Evolutionary conservation across 2,113 vertebrate genomes (phyloP).

Genomic region (Noctilio leporinus): DNA sequence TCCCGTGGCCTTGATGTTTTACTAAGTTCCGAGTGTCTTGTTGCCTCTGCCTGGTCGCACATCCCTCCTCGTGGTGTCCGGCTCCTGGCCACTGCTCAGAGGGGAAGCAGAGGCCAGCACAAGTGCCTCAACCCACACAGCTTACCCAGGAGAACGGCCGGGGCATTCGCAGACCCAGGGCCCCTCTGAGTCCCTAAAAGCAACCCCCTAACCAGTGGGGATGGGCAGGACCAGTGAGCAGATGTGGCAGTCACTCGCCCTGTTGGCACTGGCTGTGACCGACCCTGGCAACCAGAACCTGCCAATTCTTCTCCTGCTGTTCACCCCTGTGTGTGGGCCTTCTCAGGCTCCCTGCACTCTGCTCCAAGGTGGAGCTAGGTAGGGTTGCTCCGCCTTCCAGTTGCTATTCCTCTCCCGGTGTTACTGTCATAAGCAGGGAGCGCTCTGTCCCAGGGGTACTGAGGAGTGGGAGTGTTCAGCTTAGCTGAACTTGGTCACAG

Average conservation of each 20-base stretch:
- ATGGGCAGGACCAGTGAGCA: background rate
- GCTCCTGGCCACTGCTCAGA: background rate
- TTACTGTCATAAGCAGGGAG: too few species aligned
- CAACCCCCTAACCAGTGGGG: background rate
- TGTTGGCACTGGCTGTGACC: background rate
- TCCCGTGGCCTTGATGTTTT: background rate
- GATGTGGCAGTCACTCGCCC: background rate
- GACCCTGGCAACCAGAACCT: background rate
- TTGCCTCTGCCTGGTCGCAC: background rate
- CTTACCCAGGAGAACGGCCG: background rate
- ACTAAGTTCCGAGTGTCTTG: background rate
- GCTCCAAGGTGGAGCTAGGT: background rate
- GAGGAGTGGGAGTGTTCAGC: background rate
- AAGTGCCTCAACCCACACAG: too few species aligned
- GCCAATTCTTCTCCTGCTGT: too few species aligned
- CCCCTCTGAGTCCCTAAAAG: background rate
- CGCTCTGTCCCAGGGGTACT: background rate
- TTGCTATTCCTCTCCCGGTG: background rate
- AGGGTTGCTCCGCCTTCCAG: background rate
- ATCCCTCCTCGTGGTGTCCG: rapidly evolving
- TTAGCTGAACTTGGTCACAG: background rate
- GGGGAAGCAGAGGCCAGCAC: background rate
- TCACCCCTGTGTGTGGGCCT: too few species aligned
- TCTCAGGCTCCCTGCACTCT: background rate
- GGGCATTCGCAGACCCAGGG: background rate